phyloP scores from a whole-genome alignment of 2,888 invertebrate species.

The Epiblema foenella region DNA sequence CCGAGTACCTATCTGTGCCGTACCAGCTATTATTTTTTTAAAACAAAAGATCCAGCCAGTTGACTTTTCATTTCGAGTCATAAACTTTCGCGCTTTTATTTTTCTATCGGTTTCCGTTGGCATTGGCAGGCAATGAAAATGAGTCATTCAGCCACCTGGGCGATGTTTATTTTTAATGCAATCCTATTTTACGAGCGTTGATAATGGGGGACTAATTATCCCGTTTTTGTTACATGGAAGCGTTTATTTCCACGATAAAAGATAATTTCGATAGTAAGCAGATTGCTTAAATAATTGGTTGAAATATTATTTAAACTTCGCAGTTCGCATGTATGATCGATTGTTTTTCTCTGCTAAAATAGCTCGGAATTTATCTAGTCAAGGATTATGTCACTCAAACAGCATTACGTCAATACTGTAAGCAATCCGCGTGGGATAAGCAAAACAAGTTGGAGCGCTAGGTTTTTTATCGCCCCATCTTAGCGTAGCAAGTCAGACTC shows the following conservation, averaged over 20 bases:
- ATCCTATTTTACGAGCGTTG: slow-evolving; percentile 67
- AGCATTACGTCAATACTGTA: slow-evolving; percentile 40
- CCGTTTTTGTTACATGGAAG: slow-evolving; percentile 38
- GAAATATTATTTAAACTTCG: slow-evolving; percentile 7
- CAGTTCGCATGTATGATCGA: slow-evolving; percentile 32
- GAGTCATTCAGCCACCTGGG: slow-evolving; percentile 73
- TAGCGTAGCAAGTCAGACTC: slow-evolving; percentile 28
- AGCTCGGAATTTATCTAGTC: slow-evolving; percentile 40
- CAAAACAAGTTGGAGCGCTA: slow-evolving; percentile 39
- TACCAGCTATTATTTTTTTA: slow-evolving; percentile 1
- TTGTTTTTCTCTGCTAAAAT: slow-evolving; percentile 38
- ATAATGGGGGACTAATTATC: slow-evolving; percentile 66
- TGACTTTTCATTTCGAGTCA: slow-evolving; percentile 31
- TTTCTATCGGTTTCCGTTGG: slow-evolving; percentile 64
- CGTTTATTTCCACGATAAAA: slow-evolving; percentile 37
- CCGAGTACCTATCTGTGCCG: background rate
- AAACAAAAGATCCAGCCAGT: background rate
- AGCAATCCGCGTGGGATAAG: slow-evolving; percentile 43
- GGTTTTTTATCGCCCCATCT: slow-evolving; percentile 42
- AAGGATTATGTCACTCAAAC: slow-evolving; percentile 44
- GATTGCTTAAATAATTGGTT: background rate
- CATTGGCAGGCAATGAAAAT: slow-evolving; percentile 56
- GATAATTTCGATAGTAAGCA: background rate
- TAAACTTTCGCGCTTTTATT: slow-evolving; percentile 48
- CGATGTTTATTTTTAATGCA: slow-evolving; percentile 64